A percentile compares a stretch with the other conserved stretches of the same genome.
These are phyloP conservation scores for Drosophila athabasca DNA, from an alignment of 1,140 invertebrate genomes.

Conservation along the genomic window DNA sequence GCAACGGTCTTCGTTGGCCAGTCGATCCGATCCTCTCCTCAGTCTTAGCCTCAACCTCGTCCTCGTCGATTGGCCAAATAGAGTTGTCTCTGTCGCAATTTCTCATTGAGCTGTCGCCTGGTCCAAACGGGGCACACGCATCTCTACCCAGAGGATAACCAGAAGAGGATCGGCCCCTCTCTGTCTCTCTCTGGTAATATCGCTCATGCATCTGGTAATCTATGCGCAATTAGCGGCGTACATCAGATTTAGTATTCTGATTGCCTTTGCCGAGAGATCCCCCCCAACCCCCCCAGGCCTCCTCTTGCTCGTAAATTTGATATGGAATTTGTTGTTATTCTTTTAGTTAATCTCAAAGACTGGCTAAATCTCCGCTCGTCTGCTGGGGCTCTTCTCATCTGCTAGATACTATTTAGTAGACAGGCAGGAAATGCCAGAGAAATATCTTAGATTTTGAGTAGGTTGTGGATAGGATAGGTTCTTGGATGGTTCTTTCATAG, in stretches of 20 bases:
- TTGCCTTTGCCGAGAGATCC: slow-evolving; percentile 56
- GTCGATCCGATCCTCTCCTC: not conserved
- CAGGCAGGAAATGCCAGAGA: slow-evolving; percentile 42
- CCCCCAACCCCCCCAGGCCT: not conserved
- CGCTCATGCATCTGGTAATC: slow-evolving; percentile 79
- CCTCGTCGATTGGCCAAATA: slow-evolving; percentile 55
- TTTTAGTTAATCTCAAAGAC: slow-evolving; percentile 7
- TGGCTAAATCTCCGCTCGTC: not conserved
- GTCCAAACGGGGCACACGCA: slow-evolving; percentile 20
- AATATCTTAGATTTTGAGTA: slow-evolving; percentile 19
- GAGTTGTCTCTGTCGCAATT: slow-evolving; percentile 78
- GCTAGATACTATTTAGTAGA: slow-evolving; percentile 40
- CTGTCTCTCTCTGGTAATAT: slow-evolving; percentile 51
- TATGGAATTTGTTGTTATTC: slow-evolving; percentile 50
- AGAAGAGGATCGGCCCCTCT: not conserved
- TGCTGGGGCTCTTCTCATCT: slow-evolving; percentile 8
- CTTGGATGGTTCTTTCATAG: not conserved
- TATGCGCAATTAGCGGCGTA: slow-evolving; percentile 80
- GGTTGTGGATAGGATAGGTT: not conserved
- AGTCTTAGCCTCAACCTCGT: slow-evolving; percentile 2
- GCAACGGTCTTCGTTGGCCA: slow-evolving; percentile 52
- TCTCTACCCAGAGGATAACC: not conserved
- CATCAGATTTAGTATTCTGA: slow-evolving; percentile 80
- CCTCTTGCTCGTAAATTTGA: slow-evolving; percentile 66
- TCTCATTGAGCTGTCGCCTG: slow-evolving; percentile 73